Evolutionary conservation across 2,113 vertebrate genomes (phyloP), one percentile per base, ranked within the genome.

Genomic region (Lasiurus borealis): DNA sequence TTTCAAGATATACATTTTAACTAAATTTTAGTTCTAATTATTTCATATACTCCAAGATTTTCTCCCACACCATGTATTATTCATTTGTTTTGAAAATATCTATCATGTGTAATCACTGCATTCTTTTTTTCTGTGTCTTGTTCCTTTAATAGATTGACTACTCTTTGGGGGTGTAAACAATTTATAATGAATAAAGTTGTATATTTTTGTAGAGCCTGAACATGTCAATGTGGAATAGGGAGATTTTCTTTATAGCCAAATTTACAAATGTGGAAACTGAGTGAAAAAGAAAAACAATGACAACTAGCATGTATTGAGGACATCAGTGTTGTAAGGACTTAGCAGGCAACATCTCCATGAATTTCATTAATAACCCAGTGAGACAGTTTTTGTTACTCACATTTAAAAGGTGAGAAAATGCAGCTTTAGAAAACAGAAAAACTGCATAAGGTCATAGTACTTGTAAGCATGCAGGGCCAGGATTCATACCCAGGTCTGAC

Each of bases 401-500:
- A 25, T 64, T 52, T 64, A 48, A 40, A 81, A 88, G 15, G 71
- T 71, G 34, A 88, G 15, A 89, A 96, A 96, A 50, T 2, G 5
- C 77, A 59, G n/a, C 29, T 57, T 81, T 59, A 64, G 36, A 15
- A 31, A 57, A 8, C 3, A 40, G 46, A 27, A 48, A 48, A 50
- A 90, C 54, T 57, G 15, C 31, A 9, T 40, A 44, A 9, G 1
- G 29, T 50, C 19, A 36, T 34, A 34, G 16, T 18, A 50, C 31
- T 95, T 81, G 48, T 66, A 59, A 90, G 77, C 11, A 0, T 48
- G 52, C 25, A 76, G 40, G 11, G 27, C 13, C 36, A 52, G 36
- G 23, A 92, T 16, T 93, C 54, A 71, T 85, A 89, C 11, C 5
- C 36, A 68, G 23, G 29, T 64, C 62, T 83, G 69, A 85, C 31